Evolutionary conservation across 2,113 vertebrate species (phyloP).

Genomic region (Peromyscus californicus): DNA sequence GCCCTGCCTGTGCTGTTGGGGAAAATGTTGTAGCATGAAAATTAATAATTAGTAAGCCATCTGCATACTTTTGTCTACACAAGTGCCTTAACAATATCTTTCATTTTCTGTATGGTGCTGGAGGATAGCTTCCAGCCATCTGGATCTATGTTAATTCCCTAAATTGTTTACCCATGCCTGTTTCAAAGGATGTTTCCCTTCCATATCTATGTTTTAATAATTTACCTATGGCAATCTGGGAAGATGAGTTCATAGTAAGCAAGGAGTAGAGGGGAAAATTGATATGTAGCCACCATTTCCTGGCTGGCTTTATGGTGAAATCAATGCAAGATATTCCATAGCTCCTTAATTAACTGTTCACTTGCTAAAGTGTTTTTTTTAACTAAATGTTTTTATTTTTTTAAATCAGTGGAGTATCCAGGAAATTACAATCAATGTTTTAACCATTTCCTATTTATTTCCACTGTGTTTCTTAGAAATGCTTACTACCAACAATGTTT

Average conservation of each 20-base stretch:
- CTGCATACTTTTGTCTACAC: constrained; percentile 70
- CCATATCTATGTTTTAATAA: constrained; percentile 51
- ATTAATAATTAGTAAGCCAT: constrained; percentile 77
- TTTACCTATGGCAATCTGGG: constrained; percentile 48
- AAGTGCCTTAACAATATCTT: constrained; percentile 74
- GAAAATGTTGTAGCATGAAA: constrained; percentile 63
- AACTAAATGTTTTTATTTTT: constrained; percentile 65
- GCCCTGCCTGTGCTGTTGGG: constrained; percentile 21
- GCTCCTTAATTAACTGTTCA: constrained; percentile 74
- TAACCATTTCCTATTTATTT: constrained; percentile 78
- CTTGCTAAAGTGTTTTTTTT: constrained; percentile 74
- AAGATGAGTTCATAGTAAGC: constrained; percentile 47
- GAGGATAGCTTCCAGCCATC: constrained; percentile 71
- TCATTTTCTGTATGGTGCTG: constrained; percentile 57
- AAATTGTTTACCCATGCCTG: constrained; percentile 67
- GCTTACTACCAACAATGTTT: constrained; percentile 35
- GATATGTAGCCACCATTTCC: constrained; percentile 55
- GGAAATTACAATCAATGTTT: constrained; percentile 79
- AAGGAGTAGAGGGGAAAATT: constrained; percentile 41
- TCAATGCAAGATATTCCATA: constrained; percentile 66
- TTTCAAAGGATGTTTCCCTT: constrained; percentile 52
- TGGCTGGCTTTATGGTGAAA: constrained; percentile 81
- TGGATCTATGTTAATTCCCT: constrained; percentile 73
- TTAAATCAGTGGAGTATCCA: constrained; percentile 69
- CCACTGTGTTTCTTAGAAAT: constrained; percentile 68